Evolutionary conservation across 1,140 invertebrate species (phyloP), one percentile per base, ranked within the genome.

Genomic region (Drosophila pachea): DNA sequence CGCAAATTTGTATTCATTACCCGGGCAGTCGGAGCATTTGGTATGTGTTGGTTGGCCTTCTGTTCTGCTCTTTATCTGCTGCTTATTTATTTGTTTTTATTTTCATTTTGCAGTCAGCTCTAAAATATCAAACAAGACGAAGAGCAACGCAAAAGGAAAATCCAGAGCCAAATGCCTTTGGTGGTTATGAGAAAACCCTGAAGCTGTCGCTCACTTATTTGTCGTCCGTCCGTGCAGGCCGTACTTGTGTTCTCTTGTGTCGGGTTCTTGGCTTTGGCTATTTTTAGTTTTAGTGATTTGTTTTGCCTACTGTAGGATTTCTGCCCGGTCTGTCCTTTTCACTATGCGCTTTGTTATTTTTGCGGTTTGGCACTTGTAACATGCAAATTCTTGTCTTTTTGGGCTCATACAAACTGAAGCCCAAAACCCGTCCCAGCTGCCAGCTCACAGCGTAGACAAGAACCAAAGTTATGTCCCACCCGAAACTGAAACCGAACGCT

Each of bases 281-380:
- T 86, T 86, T 86, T 84, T 84, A 84, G 79, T 78, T 63, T 56
- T 47, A 74, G 76, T 84, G 78, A 83, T 83, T 83, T 84, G 79
- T 73, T 84, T 83, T 75, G 72, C 79, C 64, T 78, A 75, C 65
- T 45, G 22, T 22, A 22, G 22, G 22, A 63, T 75, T 62, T 43
- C 40, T 40, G 61, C 9, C 16, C 45, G 31, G 33, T 40, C 48
- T 60, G 36, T 52, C 62, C 61, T 47, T 55, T 62, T 59, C 63
- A 48, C 56, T 32, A 53, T 66, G 54, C 63, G 40, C 45, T 61
- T 62, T 72, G 62, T 75, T 82, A 64, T 74, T 73, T 74, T 75
- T 83, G 81, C 70, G 78, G 78, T 81, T 83, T 83, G 78, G 74
- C 78, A 83, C 68, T 78, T 64, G 72, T 33, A 63, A 62, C 64